A percentile compares a stretch with the other conserved stretches of the same genome.
phyloP scores from a whole-genome alignment of 2,888 invertebrate genomes.

The Orthonevra nobilis region DNA sequence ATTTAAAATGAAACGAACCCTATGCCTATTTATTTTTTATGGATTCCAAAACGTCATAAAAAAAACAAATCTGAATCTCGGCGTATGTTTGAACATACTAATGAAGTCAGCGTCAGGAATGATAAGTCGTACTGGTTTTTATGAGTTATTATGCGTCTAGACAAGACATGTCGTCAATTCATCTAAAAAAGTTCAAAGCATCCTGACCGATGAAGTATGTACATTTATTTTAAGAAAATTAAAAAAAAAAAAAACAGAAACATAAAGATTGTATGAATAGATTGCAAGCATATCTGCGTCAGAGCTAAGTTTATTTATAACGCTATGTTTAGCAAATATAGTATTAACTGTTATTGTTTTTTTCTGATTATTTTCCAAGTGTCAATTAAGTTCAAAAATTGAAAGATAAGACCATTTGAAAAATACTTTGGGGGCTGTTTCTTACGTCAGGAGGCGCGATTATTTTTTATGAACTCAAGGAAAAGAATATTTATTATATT shows the following conservation, averaged over 20 bases:
- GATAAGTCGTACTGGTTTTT: slow-evolving; percentile 13
- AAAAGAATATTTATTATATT: too few relatives aligned
- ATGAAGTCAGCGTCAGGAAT: slow-evolving; percentile 30
- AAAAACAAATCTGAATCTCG: slow-evolving; percentile 40
- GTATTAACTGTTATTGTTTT: background rate
- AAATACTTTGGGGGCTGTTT: slow-evolving; percentile 32
- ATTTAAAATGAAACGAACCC: background rate
- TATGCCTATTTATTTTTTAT: slow-evolving; percentile 8
- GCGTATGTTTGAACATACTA: slow-evolving; percentile 19
- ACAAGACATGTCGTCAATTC: slow-evolving; percentile 14
- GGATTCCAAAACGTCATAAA: slow-evolving; percentile 36
- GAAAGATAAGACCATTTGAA: slow-evolving; percentile 30
- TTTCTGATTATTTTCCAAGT: slow-evolving; percentile 36
- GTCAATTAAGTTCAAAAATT: slow-evolving; percentile 32
- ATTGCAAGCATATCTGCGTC: slow-evolving; percentile 22
- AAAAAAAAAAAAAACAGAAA: too few relatives aligned
- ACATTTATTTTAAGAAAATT: too few relatives aligned
- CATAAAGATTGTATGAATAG: slow-evolving; percentile 9
- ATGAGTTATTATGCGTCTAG: slow-evolving; percentile 15
- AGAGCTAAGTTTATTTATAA: background rate
- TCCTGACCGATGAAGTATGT: background rate
- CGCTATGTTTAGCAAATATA: slow-evolving; percentile 3
- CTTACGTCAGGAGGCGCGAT: slow-evolving; percentile 40
- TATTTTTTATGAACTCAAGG: background rate
- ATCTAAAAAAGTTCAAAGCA: background rate